Percentiles rank a stretch among this genome's conserved stretches.
These are phyloP conservation scores for Akabosia matsudoensis DNA, from an alignment of 1,140 invertebrate species.

Conservation along the genomic window DNA sequence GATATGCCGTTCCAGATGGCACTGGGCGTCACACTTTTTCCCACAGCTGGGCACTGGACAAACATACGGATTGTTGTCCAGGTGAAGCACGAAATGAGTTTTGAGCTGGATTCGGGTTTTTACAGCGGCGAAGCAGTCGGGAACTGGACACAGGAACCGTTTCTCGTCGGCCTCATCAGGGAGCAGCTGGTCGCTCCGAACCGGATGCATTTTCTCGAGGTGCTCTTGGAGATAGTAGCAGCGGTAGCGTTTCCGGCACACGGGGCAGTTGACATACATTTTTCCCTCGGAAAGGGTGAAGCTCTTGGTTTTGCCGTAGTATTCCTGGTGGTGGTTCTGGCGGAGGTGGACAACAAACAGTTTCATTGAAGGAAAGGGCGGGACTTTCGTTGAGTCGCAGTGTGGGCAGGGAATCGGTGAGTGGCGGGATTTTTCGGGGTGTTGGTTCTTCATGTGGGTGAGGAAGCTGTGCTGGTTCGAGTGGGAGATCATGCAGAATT, in stretches of 20 bases:
- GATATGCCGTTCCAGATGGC: constrained; percentile 1
- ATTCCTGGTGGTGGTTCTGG: neutral
- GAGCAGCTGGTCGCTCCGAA: too few relatives aligned
- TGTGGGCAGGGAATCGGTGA: neutral
- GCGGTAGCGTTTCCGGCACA: too few relatives aligned
- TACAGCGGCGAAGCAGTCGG: neutral
- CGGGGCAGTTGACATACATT: too few relatives aligned
- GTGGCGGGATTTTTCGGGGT: neutral
- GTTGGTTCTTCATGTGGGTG: neutral
- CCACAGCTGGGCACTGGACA: neutral
- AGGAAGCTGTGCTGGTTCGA: neutral
- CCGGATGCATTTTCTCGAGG: too few relatives aligned
- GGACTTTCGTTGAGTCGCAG: neutral
- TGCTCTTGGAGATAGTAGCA: too few relatives aligned
- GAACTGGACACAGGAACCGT: neutral
- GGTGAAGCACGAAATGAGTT: neutral
- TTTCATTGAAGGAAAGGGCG: neutral
- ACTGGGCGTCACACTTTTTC: neutral
- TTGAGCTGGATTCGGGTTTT: neutral
- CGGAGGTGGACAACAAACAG: neutral
- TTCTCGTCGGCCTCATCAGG: too few relatives aligned
- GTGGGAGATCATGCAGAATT: neutral
- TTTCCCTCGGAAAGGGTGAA: too few relatives aligned
- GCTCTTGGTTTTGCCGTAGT: too few relatives aligned
- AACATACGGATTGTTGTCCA: constrained; percentile 3